Evolutionary conservation across 1,140 invertebrate species (phyloP).

Genomic region (Ceratosolen fusciceps): DNA sequence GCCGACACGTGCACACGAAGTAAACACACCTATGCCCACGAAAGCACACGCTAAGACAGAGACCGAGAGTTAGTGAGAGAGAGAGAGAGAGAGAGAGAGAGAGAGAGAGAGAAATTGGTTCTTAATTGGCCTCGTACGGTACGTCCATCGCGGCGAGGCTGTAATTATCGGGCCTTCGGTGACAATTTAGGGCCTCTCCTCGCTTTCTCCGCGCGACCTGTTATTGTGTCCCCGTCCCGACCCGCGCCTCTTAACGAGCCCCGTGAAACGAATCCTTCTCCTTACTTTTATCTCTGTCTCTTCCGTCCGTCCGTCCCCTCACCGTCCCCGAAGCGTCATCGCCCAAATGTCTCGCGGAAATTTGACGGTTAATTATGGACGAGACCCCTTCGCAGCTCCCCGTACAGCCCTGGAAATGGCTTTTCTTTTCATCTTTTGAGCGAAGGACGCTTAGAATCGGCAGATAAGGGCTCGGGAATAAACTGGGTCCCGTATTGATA

Average conservation of each 20-base stretch:
- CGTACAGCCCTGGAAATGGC: slow-evolving; percentile 25
- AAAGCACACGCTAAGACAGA: background rate
- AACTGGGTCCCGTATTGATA: background rate
- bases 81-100: no score
- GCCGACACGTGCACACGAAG: no score
- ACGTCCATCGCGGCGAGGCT: background rate
- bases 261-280: background rate
- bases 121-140: slow-evolving; percentile 29
- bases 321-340: background rate
- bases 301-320: no score
- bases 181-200: slow-evolving; percentile 31
- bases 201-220: background rate
- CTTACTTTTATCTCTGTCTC: no score
- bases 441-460: background rate
- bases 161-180: slow-evolving; percentile 28
- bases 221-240: background rate
- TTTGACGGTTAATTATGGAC: slow-evolving; percentile 48
- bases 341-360: slow-evolving; percentile 29
- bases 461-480: background rate
- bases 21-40: no score
- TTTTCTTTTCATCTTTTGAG: background rate
- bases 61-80: background rate
- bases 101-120: background rate
- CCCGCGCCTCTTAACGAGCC: background rate
- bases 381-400: no score